Percentiles rank a stretch among this genome's conserved stretches.
These are phyloP conservation scores for Spongilla lacustris DNA, from an alignment of 37 sponge, comb jelly and placozoan genomes.

Conservation along the genomic window DNA sequence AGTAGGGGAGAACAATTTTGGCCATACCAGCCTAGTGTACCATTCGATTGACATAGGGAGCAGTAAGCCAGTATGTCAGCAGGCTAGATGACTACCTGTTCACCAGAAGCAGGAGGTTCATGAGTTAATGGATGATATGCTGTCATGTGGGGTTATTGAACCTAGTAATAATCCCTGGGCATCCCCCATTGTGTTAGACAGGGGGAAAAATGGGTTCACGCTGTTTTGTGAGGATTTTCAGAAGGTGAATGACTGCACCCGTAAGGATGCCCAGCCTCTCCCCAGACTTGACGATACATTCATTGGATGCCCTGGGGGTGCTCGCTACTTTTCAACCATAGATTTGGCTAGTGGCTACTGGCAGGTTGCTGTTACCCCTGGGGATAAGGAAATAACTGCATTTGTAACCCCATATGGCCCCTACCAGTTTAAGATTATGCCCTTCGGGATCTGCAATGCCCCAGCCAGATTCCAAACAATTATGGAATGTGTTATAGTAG, in stretches of 20 bases:
- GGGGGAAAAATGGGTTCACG: constrained; percentile 21
- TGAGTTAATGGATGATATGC: constrained; percentile 25
- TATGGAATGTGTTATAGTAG: constrained; percentile 24
- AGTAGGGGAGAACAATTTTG: constrained; percentile 11
- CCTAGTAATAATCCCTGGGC: constrained; percentile 52
- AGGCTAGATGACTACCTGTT: constrained; percentile 38
- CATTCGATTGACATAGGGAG: constrained; percentile 41
- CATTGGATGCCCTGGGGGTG: constrained; percentile 33
- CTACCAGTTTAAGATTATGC: constrained; percentile 49
- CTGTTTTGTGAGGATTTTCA: constrained; percentile 72
- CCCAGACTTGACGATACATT: constrained; percentile 56
- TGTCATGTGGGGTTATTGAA: constrained; percentile 25
- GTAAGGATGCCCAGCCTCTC: constrained; percentile 55
- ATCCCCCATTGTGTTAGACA: constrained; percentile 40
- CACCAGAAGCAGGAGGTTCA: constrained; percentile 16
- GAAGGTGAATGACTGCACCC: constrained; percentile 43
- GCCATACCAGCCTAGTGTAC: not conserved
- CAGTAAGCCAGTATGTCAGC: constrained; percentile 20
- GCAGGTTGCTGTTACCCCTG: constrained; percentile 25
- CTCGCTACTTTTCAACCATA: constrained; percentile 26
- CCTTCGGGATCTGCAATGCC: constrained; percentile 45
- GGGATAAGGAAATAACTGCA: constrained; percentile 32
- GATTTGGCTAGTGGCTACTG: constrained; percentile 34
- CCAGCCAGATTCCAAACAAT: constrained; percentile 29
- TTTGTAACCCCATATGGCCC: constrained; percentile 29